phyloP scores from a whole-genome alignment of 2,113 vertebrate species.

The Sula dactylatra region DNA sequence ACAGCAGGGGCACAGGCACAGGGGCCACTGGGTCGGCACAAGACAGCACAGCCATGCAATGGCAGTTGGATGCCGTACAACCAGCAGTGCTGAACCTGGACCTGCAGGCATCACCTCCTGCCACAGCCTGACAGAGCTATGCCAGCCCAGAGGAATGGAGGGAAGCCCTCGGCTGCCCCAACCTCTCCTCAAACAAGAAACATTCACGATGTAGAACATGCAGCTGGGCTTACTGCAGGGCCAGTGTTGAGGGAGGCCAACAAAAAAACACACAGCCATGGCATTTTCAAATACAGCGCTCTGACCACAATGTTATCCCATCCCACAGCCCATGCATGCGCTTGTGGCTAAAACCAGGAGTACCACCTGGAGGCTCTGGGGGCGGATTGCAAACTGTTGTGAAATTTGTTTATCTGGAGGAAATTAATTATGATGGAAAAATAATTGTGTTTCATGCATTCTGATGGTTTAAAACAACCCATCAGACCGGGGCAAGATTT shows the following conservation, averaged over 20 bases:
- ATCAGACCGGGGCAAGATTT: neutral
- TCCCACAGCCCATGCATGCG: accelerated
- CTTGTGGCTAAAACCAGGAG: neutral
- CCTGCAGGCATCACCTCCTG: neutral
- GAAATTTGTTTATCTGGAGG: neutral
- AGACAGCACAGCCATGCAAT: accelerated
- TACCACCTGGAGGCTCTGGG: neutral
- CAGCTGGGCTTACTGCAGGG: accelerated
- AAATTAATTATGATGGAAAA: neutral
- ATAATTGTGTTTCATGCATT: neutral
- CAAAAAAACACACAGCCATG: neutral
- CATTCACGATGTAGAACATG: accelerated
- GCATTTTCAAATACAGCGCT: neutral
- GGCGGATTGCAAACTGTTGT: neutral
- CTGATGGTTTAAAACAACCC: neutral
- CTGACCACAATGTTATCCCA: accelerated
- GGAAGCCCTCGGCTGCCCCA: accelerated
- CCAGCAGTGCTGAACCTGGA: accelerated
- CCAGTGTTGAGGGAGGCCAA: accelerated
- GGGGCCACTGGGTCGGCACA: neutral
- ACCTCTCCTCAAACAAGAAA: neutral
- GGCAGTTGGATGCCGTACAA: accelerated
- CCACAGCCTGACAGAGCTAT: neutral
- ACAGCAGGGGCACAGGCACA: accelerated
- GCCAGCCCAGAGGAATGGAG: accelerated